Evolutionary conservation across 2,113 vertebrate species (phyloP), one percentile per base, ranked within the genome.

Genomic region (Camelus bactrianus): DNA sequence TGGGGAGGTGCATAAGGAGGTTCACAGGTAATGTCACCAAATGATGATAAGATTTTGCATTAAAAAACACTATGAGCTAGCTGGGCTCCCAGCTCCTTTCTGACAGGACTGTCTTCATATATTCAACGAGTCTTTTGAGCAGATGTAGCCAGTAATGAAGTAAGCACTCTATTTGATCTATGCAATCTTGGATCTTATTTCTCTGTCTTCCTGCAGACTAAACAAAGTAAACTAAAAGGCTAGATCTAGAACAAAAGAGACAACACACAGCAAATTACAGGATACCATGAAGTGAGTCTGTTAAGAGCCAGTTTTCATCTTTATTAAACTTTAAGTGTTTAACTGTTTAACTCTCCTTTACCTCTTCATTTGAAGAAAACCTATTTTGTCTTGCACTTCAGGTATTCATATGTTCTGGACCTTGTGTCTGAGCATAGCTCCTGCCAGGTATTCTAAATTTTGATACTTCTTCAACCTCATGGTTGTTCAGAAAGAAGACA

Each of bases 171-270:
- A 11, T 60, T 42, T 50, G 38, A 64, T 67, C 60, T 90, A 19
- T 60, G 69, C 10, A 69, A 14, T 95, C 87, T 26, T 38, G 75
- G 50, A 87, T 42, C 58, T 87, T 17, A 85, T 73, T 65, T 96
- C 76, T 83, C 38, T 83, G 17, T 81, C 14, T 70, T 64, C 48
- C 11, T 58, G 35, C 89, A 89, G 14, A n/a, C 20, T 64, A 22
- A 84, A 79, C 24, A 93, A 32, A 79, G n/a, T 56, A 64, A 89
- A 76, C 50, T 60, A 30, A 58, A 30, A 58, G 52, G 38, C 83
- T 50, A 79, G 76, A 48, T 8, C 70, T 10, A 84, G 69, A 83
- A 72, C 6, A 42, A 83, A 96, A 24, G 22, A 28, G 62, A n/a
- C n/a, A 69, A 46, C 14, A 35, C 35, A 28, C 1, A 72, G 73